Evolutionary conservation across 1,140 invertebrate species (phyloP).

Genomic region (Bombyx mori): DNA sequence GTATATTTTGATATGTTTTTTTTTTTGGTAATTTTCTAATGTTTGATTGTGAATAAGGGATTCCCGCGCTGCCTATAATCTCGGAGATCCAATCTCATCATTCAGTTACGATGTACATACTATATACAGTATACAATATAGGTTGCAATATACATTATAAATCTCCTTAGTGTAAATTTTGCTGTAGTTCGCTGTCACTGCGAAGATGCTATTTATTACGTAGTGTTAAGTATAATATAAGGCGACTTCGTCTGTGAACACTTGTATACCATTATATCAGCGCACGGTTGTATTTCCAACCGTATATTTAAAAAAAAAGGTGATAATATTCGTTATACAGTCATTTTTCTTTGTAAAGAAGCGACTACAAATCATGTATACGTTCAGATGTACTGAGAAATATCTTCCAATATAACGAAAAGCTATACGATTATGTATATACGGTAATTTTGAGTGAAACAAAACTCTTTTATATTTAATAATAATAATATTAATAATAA

Average conservation of each 20-base stretch:
- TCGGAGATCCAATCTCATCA: slow-evolving; percentile 65
- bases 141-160: slow-evolving; percentile 48
- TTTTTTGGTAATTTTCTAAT: slow-evolving; percentile 22
- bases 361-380: slow-evolving; percentile 63
- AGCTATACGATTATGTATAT: slow-evolving; percentile 68
- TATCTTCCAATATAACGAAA: slow-evolving; percentile 61
- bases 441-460: slow-evolving; percentile 56
- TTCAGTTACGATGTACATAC: slow-evolving; percentile 48
- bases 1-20: slow-evolving; percentile 62
- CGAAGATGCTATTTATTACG: slow-evolving; percentile 67
- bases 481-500: slow-evolving; percentile 38
- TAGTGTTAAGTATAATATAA: slow-evolving; percentile 61
- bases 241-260: slow-evolving; percentile 59
- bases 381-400: slow-evolving; percentile 52
- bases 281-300: slow-evolving; percentile 44
- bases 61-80: slow-evolving; percentile 57
- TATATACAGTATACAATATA: slow-evolving; percentile 46
- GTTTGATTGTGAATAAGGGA: slow-evolving; percentile 15
- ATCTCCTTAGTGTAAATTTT: slow-evolving; percentile 66
- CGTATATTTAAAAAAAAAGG: slow-evolving; percentile 50
- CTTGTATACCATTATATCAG: slow-evolving; percentile 64
- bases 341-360: slow-evolving; percentile 53
- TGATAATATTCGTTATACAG: slow-evolving; percentile 56
- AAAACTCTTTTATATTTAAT: slow-evolving; percentile 64
- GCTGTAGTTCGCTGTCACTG: slow-evolving; percentile 51